Percentiles rank a stretch among this genome's conserved stretches.
phyloP scores from a whole-genome alignment of 2,888 invertebrate genomes.

The Hesperia comma region DNA sequence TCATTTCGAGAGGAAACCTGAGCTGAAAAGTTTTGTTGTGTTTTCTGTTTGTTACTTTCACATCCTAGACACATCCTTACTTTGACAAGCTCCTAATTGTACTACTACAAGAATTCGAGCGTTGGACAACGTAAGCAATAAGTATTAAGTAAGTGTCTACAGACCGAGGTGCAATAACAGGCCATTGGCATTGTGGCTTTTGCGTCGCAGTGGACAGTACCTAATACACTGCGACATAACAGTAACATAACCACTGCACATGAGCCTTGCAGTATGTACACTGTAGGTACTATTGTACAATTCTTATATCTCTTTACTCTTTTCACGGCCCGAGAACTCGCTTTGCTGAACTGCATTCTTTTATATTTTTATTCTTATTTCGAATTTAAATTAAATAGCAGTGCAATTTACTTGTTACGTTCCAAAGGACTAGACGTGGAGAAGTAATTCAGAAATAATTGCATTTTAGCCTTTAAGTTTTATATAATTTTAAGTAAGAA shows the following conservation, averaged over 20 bases:
- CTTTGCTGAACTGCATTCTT: conserved; percentile 2
- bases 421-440: neutral
- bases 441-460: neutral
- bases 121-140: conserved; percentile 8
- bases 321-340: conserved; percentile 8
- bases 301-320: conserved; percentile 14
- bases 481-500: too few species aligned
- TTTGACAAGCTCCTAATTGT: too few species aligned
- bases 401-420: neutral
- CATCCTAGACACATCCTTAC: too few species aligned
- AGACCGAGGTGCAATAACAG: conserved; percentile 24
- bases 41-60: too few species aligned
- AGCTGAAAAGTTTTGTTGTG: too few species aligned
- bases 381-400: conserved; percentile 1
- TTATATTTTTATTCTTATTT: neutral
- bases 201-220: conserved; percentile 19
- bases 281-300: conserved; percentile 15
- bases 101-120: too few species aligned
- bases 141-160: conserved; percentile 17
- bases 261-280: conserved; percentile 16
- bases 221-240: conserved; percentile 25
- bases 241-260: conserved; percentile 13
- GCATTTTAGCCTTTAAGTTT: too few species aligned
- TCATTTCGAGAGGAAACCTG: too few species aligned
- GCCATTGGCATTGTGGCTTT: conserved; percentile 26